Percentiles rank a stretch among this genome's conserved stretches.
phyloP scores from a whole-genome alignment of 35 echinoderm and acorn worm genomes.

The Holothuria glaberrima region DNA sequence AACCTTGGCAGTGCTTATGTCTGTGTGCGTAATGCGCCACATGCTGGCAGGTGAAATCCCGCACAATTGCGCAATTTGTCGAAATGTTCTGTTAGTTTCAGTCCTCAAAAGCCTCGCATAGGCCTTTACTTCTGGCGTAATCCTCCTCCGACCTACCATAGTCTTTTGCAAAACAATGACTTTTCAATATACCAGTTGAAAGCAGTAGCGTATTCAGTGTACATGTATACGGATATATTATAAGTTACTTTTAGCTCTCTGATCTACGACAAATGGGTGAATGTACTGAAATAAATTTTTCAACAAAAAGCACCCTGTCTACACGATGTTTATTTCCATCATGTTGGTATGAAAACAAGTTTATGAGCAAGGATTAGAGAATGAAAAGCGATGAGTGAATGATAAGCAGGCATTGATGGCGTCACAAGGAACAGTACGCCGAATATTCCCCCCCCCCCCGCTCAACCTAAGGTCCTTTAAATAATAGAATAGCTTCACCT shows the following conservation, averaged over 20 bases:
- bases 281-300: neutral
- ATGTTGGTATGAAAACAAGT: neutral
- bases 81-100: slow-evolving; percentile 26
- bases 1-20: neutral
- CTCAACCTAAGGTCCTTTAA: neutral
- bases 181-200: neutral
- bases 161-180: neutral
- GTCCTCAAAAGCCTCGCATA: neutral
- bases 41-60: neutral
- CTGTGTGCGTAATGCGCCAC: neutral
- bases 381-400: neutral
- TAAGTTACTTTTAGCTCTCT: neutral
- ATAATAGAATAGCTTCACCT: neutral
- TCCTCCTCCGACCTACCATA: neutral
- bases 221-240: neutral
- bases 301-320: neutral
- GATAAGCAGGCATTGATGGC: neutral
- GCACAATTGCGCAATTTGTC: neutral
- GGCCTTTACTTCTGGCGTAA: neutral
- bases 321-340: neutral
- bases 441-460: neutral
- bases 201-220: neutral
- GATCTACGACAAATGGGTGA: neutral
- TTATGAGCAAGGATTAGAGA: neutral
- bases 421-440: neutral